Base-by-base conservation (phyloP, 1,140 invertebrate species). In the Drosophila takahashii region DNA sequence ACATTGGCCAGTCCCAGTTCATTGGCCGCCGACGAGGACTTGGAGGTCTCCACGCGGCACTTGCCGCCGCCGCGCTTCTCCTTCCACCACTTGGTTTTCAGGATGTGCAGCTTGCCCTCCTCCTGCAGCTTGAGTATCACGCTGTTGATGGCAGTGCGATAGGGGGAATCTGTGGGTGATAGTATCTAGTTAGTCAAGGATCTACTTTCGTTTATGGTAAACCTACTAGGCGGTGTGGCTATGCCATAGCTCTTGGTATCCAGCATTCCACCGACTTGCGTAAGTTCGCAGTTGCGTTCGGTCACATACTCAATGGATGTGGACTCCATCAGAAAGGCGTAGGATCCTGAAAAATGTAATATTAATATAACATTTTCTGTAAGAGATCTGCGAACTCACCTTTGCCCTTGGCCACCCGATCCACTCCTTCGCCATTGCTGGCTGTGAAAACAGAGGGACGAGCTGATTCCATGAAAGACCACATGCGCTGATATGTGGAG, bases 31-130 rank as follows among this genome's bases (percentile, higher is more conserved):
- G 96, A 96, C 69, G 95, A 96, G 16, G 95, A 96, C 92, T 97
- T 97, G n/a, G 95, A 96, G 41, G 95, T 95, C 76, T 97, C 96
- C 73, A 97, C 96, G 84, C 95, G 94, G 92, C 97, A 97, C 37
- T 95, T 94, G 60, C 96, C 96, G 11, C 96, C 96, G 7, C 96
- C 96, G 29, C 96, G 94, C 93, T 96, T 97, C 92, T 97, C 96
- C 92, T 98, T 98, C 98, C 98, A 98, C 98, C 98, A 99, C 92
- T 97, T 96, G 15, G 97, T 97, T 94, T 98, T 98, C 75, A 99
- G 93, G 84, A 97, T 95, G 89, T 98, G 96, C 45, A 99, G 93
- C 93, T 96, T 97, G 42, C 97, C 98, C 92, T 97, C 96, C 93
- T 99, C 98, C 93, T 98, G 98, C 9, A 99, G 93, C 93, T 97